phyloP scores from a whole-genome alignment of 2,113 vertebrate genomes.

The Xiphophorus couchianus region DNA sequence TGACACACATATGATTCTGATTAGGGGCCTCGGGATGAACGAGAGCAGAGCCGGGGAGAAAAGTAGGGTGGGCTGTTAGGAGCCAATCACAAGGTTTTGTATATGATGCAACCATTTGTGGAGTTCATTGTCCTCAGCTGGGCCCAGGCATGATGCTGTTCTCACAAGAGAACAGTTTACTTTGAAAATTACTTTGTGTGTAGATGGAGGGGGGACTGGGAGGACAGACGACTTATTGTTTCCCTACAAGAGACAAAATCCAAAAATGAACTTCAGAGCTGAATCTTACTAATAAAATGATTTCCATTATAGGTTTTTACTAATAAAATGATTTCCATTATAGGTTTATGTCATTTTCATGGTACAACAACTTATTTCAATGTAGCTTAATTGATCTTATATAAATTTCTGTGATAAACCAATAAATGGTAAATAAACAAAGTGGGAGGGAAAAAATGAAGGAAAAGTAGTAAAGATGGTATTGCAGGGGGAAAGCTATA shows the following conservation, averaged over 20 bases:
- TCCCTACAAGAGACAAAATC: not conserved
- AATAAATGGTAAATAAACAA: no score
- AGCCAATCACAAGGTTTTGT: conserved; percentile 40
- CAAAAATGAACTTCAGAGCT: no score
- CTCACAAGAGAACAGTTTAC: conserved; percentile 22
- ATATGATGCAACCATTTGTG: conserved; percentile 53
- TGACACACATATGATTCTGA: conserved; percentile 78
- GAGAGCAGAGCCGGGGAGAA: conserved; percentile 2
- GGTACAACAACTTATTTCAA: not conserved
- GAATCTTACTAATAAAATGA: no score
- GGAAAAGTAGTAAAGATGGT: no score
- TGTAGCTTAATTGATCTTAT: not conserved
- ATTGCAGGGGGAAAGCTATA: no score
- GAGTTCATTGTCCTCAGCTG: conserved; percentile 40
- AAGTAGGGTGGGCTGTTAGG: conserved; percentile 15
- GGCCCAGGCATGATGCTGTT: conserved; percentile 8
- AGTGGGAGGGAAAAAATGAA: no score
- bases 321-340: no score
- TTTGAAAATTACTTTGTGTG: not conserved
- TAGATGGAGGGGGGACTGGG: not conserved
- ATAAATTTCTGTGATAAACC: no score
- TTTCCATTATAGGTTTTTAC: not conserved
- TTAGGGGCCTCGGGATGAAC: conserved; percentile 68
- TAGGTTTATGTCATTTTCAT: not conserved
- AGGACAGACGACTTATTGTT: not conserved